phyloP scores from a whole-genome alignment of 2,797 vertebrate genomes.

The Tapera naevia region DNA sequence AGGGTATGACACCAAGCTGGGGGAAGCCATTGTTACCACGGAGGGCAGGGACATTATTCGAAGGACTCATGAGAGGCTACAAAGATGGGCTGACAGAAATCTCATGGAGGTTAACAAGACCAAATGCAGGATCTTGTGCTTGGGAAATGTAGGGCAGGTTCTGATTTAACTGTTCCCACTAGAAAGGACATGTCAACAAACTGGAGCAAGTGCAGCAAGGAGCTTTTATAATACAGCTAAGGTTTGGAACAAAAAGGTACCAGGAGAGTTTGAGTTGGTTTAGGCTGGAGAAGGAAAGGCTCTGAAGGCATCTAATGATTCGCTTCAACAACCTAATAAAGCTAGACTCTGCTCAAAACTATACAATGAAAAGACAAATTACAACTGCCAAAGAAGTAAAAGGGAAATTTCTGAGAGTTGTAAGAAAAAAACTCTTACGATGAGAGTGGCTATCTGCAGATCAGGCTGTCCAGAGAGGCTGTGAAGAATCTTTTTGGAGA shows the following conservation, averaged over 20 bases:
- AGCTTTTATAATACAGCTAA: neutral
- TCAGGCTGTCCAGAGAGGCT: neutral
- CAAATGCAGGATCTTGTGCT: neutral
- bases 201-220: neutral
- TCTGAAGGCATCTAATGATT: neutral
- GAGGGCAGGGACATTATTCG: neutral
- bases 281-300: neutral
- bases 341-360: neutral
- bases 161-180: neutral
- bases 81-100: neutral
- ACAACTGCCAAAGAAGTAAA: neutral
- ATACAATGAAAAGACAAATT: neutral
- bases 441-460: neutral
- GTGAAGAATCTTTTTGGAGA: neutral
- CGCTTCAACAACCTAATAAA: neutral
- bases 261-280: neutral
- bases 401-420: neutral
- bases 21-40: fast-evolving
- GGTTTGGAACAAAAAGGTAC: neutral
- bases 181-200: neutral
- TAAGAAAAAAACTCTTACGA: neutral
- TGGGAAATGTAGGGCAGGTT: neutral
- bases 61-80: neutral
- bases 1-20: neutral
- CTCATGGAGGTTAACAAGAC: neutral